Evolutionary conservation across 2,797 vertebrate genomes (phyloP).

Genomic region (Gymnocypris eckloni): DNA sequence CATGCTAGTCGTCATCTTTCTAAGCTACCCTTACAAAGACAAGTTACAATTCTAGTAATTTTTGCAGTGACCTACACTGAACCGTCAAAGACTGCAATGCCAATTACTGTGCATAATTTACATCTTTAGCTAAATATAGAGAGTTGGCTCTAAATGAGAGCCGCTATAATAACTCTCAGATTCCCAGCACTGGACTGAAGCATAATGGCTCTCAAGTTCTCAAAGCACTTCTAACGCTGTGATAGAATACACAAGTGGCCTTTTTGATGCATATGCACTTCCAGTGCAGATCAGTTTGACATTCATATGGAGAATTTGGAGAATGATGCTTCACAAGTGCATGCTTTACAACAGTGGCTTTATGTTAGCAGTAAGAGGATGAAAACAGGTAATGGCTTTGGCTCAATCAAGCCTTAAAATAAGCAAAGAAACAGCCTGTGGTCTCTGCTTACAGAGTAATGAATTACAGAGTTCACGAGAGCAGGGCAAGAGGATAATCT

Average conservation of each 20-base stretch:
- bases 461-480: constrained; percentile 27
- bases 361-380: constrained; percentile 11
- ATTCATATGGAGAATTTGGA: constrained; percentile 37
- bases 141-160: neutral
- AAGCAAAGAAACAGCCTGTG: neutral
- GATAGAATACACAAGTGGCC: constrained; percentile 24
- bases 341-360: constrained; percentile 12
- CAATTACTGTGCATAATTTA: constrained; percentile 6
- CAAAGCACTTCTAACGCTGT: constrained; percentile 2
- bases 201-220: constrained; percentile 16
- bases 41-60: neutral
- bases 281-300: constrained; percentile 4
- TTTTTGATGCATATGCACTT: constrained; percentile 8
- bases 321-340: neutral
- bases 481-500: constrained; percentile 49
- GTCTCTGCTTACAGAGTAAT: constrained; percentile 35
- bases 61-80: neutral
- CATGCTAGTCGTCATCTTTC: neutral
- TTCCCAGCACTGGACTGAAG: constrained; percentile 11
- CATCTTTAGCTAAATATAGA: constrained; percentile 32
- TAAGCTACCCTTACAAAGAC: neutral
- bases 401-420: constrained; percentile 2
- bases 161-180: neutral
- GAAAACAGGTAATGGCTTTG: constrained; percentile 33
- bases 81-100: neutral